These are phyloP conservation scores for Xylocopa sonorina DNA, from an alignment of 1,140 invertebrate genomes.

Conservation along the genomic window DNA sequence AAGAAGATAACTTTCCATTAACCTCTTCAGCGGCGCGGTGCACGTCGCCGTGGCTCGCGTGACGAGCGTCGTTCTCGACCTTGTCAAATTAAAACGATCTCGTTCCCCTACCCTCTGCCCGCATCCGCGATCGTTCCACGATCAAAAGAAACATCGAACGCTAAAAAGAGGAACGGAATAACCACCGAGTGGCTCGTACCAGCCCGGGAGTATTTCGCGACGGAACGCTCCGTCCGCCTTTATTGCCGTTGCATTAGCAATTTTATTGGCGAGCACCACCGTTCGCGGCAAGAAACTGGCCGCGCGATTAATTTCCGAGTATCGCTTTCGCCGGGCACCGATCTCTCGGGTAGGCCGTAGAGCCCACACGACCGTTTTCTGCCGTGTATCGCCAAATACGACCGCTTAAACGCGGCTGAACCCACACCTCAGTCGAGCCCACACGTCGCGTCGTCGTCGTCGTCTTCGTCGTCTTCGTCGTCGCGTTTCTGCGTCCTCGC, in stretches of 20 bases:
- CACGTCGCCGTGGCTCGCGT: constrained; percentile 27
- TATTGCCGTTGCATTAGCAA: constrained; percentile 26
- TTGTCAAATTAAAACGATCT: constrained; percentile 43
- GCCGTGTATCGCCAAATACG: constrained; percentile 67
- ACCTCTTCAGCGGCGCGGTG: constrained; percentile 32
- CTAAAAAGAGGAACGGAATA: not conserved
- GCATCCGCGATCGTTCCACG: not conserved
- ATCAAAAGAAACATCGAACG: not conserved
- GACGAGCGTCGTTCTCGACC: constrained; percentile 43
- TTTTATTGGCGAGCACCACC: constrained; percentile 27
- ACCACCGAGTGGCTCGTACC: not conserved
- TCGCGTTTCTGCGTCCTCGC: constrained; percentile 34
- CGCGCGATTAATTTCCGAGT: constrained; percentile 40
- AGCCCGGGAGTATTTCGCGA: not conserved
- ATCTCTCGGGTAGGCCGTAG: constrained; percentile 31
- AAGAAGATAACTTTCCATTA: constrained; percentile 55
- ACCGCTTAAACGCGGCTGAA: constrained; percentile 64
- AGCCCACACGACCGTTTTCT: constrained; percentile 59
- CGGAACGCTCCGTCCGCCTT: not conserved
- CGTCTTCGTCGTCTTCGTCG: constrained; percentile 7
- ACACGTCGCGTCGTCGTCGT: constrained; percentile 48
- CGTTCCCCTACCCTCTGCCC: not conserved
- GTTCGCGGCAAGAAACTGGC: not conserved
- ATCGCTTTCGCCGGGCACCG: constrained; percentile 41
- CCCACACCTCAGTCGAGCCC: constrained; percentile 63